Percentiles rank a stretch among this genome's conserved stretches.
Conservation (phyloP, 2,888 invertebrate species). For the Torymus texanus region DNA sequence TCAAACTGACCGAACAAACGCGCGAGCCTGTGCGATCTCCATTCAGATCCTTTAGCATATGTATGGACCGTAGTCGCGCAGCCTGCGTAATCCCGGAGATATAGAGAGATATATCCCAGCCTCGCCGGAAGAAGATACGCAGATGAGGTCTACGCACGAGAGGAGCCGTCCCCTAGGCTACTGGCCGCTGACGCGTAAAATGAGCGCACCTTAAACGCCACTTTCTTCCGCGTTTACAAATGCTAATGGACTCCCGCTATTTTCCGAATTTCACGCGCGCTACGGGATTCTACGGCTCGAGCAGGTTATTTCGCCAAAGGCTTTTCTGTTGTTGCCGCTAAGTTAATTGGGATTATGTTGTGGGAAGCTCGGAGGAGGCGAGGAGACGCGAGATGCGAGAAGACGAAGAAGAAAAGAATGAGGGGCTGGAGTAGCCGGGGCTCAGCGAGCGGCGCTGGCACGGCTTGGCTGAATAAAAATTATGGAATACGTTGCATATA, state of each 20-base stretch:
- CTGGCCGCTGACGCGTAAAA: neutral
- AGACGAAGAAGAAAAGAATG: slow-evolving; percentile 55
- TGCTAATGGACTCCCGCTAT: too few species aligned
- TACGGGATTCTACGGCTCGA: too few species aligned
- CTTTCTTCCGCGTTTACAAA: too few species aligned
- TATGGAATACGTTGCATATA: slow-evolving; percentile 75
- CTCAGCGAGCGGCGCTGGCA: slow-evolving; percentile 62
- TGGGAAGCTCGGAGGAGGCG: neutral
- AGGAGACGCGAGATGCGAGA: slow-evolving; percentile 12
- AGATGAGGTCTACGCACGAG: too few species aligned
- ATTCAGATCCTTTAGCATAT: slow-evolving; percentile 72
- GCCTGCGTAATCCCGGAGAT: slow-evolving; percentile 66
- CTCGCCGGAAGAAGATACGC: slow-evolving; percentile 54
- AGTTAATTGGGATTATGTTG: too few species aligned
- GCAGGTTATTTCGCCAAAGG: too few species aligned
- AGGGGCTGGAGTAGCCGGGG: slow-evolving; percentile 49
- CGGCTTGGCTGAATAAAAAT: slow-evolving; percentile 73
- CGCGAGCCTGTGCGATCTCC: slow-evolving; percentile 62
- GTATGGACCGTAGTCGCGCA: slow-evolving; percentile 66
- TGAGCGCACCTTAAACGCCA: neutral
- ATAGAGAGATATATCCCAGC: slow-evolving; percentile 53
- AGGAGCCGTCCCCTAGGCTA: neutral
- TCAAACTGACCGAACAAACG: slow-evolving; percentile 71
- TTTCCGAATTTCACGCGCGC: too few species aligned
- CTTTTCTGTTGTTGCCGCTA: too few species aligned